Evolutionary conservation across 1,140 invertebrate species (phyloP), one percentile per base, ranked within the genome.

Genomic region (Dendroctonus ponderosae): DNA sequence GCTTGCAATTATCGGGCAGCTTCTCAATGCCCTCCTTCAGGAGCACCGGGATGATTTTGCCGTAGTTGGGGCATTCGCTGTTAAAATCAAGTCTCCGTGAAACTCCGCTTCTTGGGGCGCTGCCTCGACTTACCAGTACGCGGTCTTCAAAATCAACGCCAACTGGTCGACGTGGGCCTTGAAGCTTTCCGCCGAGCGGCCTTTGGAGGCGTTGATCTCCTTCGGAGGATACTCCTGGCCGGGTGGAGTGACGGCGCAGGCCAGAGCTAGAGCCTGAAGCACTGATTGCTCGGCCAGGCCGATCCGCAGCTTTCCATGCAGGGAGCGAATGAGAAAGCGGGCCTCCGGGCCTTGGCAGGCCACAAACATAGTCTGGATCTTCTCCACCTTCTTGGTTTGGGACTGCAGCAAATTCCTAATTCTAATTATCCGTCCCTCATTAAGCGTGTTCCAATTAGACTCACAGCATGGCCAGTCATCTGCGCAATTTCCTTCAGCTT

Each of bases 211-310:
- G 78, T 91, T 84, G 5, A 91, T 53, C 38, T 85, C 79, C 75
- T 85, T 79, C 5, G 86, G 87, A 3, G 90, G 88, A 74, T 84
- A 89, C 6, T 90, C 81, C 72, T 86, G 76, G 75, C 81, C 79
- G 44, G 88, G 88, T 15, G 89, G 90, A 5, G 90, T 90, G 58
- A 85, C 80, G 26, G 87, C 84, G 71, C 88, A 88, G 5, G 96
- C 96, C 74, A 92, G 85, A 9, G 94, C 93, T 48, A 99, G 77
- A 9, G 97, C 96, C 77, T 92, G 90, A 11, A 99, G 81, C 26
- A 98, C 87, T 9, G 96, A 98, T 80, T 98, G 96, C 77, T 99
- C 97, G 0, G 97, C 98, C 56, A 99, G 82, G 5, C 97, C 97
- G 71, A 99, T 97, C 44, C 97, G 85, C 51, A 99, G 81, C 81